Percentiles rank a stretch among this genome's conserved stretches.
Conservation (phyloP, 1,140 invertebrate genomes). For the Scaptomyza pallida region DNA sequence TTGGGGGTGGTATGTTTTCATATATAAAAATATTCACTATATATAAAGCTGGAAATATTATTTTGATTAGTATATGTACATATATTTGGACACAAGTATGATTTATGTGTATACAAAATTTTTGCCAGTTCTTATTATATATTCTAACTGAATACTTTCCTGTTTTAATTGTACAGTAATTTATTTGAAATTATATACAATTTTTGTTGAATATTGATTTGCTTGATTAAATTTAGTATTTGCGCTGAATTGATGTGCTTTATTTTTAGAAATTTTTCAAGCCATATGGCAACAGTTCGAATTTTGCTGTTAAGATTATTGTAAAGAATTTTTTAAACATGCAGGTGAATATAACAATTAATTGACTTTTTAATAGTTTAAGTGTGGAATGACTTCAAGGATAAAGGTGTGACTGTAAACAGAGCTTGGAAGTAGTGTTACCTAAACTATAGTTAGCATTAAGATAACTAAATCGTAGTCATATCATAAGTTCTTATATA, state of each 20-base stretch:
- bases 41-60: constrained; percentile 30
- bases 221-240: not conserved
- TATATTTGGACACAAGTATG: not conserved
- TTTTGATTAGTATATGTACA: constrained; percentile 8
- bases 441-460: too few relatives aligned
- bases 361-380: not conserved
- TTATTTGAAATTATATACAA: not conserved
- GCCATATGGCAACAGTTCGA: not conserved
- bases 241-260: constrained; percentile 1
- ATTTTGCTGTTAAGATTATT: not conserved
- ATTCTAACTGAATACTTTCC: constrained; percentile 27
- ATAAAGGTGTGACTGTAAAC: too few relatives aligned
- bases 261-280: constrained; percentile 11
- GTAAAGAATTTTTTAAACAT: not conserved
- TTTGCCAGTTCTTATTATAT: not conserved
- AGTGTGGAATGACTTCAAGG: too few relatives aligned
- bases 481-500: too few relatives aligned
- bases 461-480: too few relatives aligned
- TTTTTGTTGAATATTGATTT: constrained; percentile 1
- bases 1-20: constrained; percentile 21
- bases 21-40: not conserved
- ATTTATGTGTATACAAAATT: not conserved
- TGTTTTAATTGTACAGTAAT: constrained; percentile 17
- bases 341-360: not conserved
- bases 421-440: too few relatives aligned